These are phyloP conservation scores for Platycheirus albimanus DNA, from an alignment of 2,888 invertebrate genomes.

Conservation along the genomic window DNA sequence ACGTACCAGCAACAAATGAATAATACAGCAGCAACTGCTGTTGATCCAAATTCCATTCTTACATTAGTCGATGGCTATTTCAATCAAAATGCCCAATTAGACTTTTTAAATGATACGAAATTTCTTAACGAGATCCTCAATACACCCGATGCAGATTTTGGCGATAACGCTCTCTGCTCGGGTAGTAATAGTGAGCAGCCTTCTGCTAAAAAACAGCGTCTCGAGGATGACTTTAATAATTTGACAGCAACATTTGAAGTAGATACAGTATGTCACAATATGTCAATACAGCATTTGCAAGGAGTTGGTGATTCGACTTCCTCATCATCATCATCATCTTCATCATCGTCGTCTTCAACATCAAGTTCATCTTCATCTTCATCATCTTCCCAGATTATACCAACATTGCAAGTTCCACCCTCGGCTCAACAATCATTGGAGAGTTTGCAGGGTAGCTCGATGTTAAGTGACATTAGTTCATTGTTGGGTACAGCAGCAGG, in stretches of 20 bases:
- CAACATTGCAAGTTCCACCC: slow-evolving; percentile 58
- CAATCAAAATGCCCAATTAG: slow-evolving; percentile 75
- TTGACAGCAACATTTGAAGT: slow-evolving; percentile 60
- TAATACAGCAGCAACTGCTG: slow-evolving; percentile 54
- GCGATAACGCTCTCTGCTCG: slow-evolving; percentile 76
- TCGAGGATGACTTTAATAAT: slow-evolving; percentile 54
- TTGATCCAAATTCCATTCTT: slow-evolving; percentile 80
- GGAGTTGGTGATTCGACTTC: slow-evolving; percentile 48
- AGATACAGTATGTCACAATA: slow-evolving; percentile 47
- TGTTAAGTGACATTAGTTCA: slow-evolving; percentile 61
- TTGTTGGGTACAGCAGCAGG: slow-evolving; percentile 51
- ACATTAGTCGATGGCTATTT: slow-evolving; percentile 76
- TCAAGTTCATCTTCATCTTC: slow-evolving; percentile 48
- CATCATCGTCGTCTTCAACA: slow-evolving; percentile 42
- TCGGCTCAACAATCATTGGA: slow-evolving; percentile 64
- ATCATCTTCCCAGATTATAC: slow-evolving; percentile 62
- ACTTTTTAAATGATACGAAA: slow-evolving; percentile 80
- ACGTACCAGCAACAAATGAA: slow-evolving; percentile 43
- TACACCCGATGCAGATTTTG: slow-evolving; percentile 79
- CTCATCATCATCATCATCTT: slow-evolving; percentile 57
- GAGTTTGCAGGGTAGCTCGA: slow-evolving; percentile 44
- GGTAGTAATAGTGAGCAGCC: slow-evolving; percentile 45
- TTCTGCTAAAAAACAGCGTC: slow-evolving; percentile 51
- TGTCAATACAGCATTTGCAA: slow-evolving; percentile 39
- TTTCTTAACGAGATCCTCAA: slow-evolving; percentile 80